Base-by-base conservation (phyloP, 2,113 vertebrate genomes). In the Oriolus oriolus region DNA sequence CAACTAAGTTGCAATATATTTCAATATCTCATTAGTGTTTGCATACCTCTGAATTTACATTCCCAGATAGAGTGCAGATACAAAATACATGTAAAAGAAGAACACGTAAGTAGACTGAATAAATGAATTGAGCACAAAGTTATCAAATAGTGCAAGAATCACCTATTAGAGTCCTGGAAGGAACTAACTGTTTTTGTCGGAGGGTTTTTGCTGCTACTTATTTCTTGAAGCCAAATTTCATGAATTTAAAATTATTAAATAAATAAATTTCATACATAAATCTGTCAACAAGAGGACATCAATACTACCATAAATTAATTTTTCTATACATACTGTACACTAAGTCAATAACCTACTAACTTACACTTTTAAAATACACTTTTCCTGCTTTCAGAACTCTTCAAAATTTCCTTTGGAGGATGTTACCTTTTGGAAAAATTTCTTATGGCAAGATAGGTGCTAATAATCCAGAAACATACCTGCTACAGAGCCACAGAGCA, bases 391-490 rank as follows among this genome's bases (percentile, higher is more conserved):
- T 49, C 45, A 59, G 56, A 82, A 71, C 8, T 64, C 54, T 42
- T 47, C 2, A 2, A 77, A 56, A 71, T 49, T 77, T 80, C 11
- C 41, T 61, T 52, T 75, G 50, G n/a, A 27, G 8, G 65, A 81
- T 7, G 8, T 30, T 17, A 57, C 3, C 10, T 47, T 54, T 74
- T 33, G 5, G 27, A 70, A 86, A 86, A 24, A 10, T 31, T 77
- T 81, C 45, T 85, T 65, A 52, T 4, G 4, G 35, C 27, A 76
- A 57, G 8, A 41, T 3, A 68, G 9, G 3, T 33, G 6, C 7
- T 87, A 82, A 37, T n/a, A 85, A 57, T 26, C 27, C n/a, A 79
- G 63, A 86, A 83, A 85, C 89, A 64, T 95, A 97, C 97, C 97
- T 92, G 78, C 76, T 84, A 60, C 2, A 53, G 71, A 93, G 41